Percentiles rank a stretch among this genome's conserved stretches.
These are phyloP conservation scores for Coreius guichenoti DNA, from an alignment of 2,797 vertebrate genomes.

Conservation along the genomic window DNA sequence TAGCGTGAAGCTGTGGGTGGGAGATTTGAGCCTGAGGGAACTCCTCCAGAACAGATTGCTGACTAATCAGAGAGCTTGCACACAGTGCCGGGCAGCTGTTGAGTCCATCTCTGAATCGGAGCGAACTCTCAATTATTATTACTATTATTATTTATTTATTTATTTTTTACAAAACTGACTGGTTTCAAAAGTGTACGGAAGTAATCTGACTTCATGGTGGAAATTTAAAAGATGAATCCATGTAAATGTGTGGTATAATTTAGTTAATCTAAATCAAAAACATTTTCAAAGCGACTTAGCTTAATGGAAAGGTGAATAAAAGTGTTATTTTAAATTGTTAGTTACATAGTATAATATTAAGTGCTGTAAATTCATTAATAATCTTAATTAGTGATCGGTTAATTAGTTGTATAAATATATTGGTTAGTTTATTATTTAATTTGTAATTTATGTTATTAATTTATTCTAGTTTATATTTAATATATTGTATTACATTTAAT, in stretches of 20 bases:
- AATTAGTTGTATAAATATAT: neutral
- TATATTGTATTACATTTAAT: neutral
- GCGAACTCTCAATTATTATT: constrained; percentile 31
- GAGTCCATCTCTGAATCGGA: constrained; percentile 18
- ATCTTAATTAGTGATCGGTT: neutral
- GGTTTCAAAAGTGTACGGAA: constrained; percentile 19
- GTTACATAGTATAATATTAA: neutral
- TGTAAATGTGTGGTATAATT: neutral
- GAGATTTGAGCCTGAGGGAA: constrained; percentile 54
- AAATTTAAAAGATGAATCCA: constrained; percentile 23
- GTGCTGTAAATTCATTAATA: neutral
- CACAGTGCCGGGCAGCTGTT: constrained; percentile 42
- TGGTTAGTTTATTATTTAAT: neutral
- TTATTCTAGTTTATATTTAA: neutral
- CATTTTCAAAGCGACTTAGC: neutral
- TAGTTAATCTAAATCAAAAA: neutral
- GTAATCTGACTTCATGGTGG: constrained; percentile 6
- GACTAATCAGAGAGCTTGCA: constrained; percentile 60
- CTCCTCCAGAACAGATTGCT: constrained; percentile 54
- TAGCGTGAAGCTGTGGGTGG: constrained; percentile 54
- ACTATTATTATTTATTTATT: neutral
- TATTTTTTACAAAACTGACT: constrained; percentile 42
- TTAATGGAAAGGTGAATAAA: neutral
- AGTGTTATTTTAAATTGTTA: neutral
- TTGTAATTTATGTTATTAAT: neutral